Percentiles rank a stretch among this genome's conserved stretches.
phyloP scores from a whole-genome alignment of 2,113 vertebrate species.

The Thomomys bottae region DNA sequence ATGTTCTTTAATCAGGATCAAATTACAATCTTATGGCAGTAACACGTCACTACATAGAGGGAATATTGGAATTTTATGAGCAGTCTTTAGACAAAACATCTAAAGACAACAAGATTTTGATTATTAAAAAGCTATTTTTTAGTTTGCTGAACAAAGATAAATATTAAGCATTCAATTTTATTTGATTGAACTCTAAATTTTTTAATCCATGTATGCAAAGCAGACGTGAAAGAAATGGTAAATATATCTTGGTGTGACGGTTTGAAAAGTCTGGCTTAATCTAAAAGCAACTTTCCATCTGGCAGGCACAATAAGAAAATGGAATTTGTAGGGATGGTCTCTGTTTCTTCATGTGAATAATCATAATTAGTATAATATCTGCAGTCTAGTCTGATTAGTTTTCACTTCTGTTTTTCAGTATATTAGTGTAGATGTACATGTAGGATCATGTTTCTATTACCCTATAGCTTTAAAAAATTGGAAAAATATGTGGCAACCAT shows the following conservation, averaged over 20 bases:
- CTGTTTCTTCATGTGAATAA: conserved; percentile 1
- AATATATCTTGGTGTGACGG: neutral
- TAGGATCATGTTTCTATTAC: neutral
- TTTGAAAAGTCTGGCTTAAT: conserved; percentile 38
- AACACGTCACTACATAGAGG: conserved; percentile 36
- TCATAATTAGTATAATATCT: neutral
- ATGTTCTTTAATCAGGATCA: conserved; percentile 61
- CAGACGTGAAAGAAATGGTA: neutral
- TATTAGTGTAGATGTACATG: neutral
- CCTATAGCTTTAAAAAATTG: neutral
- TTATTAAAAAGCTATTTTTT: conserved; percentile 57
- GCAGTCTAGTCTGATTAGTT: conserved; percentile 11
- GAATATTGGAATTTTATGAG: conserved; percentile 26
- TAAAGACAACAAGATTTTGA: conserved; percentile 26
- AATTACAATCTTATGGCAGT: conserved; percentile 25
- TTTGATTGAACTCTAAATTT: conserved; percentile 36
- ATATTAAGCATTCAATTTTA: conserved; percentile 50
- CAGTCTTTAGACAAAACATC: conserved; percentile 23
- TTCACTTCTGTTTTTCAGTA: neutral
- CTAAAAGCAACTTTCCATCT: conserved; percentile 48
- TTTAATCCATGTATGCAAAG: conserved; percentile 13
- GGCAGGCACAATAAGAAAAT: conserved; percentile 3
- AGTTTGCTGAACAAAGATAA: conserved; percentile 42
- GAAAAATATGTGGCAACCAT: neutral
- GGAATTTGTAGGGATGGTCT: neutral